Percentiles rank a stretch among this genome's conserved stretches.
Conservation (phyloP, 2,797 vertebrate genomes). For the Salmo trutta region DNA sequence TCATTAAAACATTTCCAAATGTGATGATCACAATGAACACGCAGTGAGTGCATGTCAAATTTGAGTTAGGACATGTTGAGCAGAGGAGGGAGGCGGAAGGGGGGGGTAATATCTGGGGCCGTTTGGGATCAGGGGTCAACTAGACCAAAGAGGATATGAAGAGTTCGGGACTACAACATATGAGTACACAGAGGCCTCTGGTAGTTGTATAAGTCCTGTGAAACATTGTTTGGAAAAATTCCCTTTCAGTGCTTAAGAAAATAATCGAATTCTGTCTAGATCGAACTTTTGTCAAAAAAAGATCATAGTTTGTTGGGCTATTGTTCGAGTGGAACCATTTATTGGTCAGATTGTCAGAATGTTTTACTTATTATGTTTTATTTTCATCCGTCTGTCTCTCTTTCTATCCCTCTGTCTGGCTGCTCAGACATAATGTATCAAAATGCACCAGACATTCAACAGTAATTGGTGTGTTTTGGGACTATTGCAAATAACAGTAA, state of each 20-base stretch:
- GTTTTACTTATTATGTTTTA: not conserved
- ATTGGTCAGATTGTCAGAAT: not conserved
- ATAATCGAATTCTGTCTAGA: not conserved
- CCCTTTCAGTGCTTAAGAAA: not conserved
- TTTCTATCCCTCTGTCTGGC: not conserved
- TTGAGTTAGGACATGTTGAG: not conserved
- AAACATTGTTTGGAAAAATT: not conserved
- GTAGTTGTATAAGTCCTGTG: not conserved
- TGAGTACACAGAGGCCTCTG: no score
- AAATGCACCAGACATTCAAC: slow-evolving; percentile 63
- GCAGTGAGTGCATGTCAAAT: slow-evolving; percentile 25
- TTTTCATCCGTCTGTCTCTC: not conserved
- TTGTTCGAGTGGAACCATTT: not conserved
- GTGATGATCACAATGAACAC: slow-evolving; percentile 22
- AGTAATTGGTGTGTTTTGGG: slow-evolving; percentile 73
- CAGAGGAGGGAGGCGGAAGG: no score
- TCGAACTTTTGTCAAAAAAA: not conserved
- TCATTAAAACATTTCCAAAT: slow-evolving; percentile 17
- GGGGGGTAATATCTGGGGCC: not conserved
- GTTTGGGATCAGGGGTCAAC: not conserved
- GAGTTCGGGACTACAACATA: not conserved
- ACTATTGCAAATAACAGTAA: slow-evolving; percentile 79
- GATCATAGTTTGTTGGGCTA: not conserved
- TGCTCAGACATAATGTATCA: slow-evolving; percentile 30
- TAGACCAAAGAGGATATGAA: not conserved